phyloP scores from a whole-genome alignment of 1,140 invertebrate species.

The Arion vulgaris region DNA sequence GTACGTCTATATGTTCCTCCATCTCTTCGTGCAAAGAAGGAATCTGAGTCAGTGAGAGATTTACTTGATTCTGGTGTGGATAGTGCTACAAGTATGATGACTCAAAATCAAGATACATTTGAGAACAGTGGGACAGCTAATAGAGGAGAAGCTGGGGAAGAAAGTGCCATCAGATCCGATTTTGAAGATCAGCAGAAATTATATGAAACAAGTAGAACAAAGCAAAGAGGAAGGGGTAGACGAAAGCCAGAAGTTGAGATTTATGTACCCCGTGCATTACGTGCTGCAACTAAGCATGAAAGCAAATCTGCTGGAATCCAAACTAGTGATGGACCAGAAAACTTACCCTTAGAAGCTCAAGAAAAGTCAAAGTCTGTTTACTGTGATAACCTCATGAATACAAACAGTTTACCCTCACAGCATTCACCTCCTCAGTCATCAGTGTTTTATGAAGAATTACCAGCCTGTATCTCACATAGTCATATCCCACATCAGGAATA shows the following conservation, averaged over 20 bases:
- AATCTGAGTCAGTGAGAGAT: not conserved
- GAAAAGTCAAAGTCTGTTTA: not conserved
- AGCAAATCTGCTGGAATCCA: not conserved
- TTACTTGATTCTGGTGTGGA: constrained; percentile 15
- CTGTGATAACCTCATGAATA: not conserved
- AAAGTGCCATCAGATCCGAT: not conserved
- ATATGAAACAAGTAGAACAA: constrained; percentile 4
- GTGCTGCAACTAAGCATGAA: constrained; percentile 68
- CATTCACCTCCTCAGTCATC: not conserved
- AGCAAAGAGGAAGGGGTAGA: constrained; percentile 43
- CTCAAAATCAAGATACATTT: not conserved
- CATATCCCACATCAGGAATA: not conserved
- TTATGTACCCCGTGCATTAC: constrained; percentile 82
- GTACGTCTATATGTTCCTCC: constrained; percentile 25
- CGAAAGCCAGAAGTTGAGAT: constrained; percentile 82
- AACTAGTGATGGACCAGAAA: not conserved
- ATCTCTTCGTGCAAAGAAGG: constrained; percentile 30
- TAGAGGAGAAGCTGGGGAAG: too few species aligned
- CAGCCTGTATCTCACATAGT: not conserved
- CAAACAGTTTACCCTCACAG: not conserved
- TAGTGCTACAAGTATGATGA: not conserved
- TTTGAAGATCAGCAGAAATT: not conserved
- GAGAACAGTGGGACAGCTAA: not conserved
- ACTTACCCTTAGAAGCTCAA: not conserved
- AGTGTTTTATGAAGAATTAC: not conserved